Evolutionary conservation across 2,797 vertebrate genomes (phyloP).

Genomic region (Champsocephalus gunnari): DNA sequence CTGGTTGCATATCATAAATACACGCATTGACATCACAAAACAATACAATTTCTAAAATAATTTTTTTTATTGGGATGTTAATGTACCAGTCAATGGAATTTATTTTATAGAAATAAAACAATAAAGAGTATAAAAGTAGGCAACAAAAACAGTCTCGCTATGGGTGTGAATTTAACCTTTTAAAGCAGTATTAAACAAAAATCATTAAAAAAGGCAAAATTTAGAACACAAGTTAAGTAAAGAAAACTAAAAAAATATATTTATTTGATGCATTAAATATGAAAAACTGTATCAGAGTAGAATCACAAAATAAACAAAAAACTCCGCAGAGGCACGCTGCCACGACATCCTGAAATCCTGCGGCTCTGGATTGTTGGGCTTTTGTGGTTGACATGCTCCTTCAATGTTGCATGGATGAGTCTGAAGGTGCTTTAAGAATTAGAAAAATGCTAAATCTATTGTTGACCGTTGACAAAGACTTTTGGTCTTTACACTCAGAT

Average conservation of each 20-base stretch:
- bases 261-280: not conserved
- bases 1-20: too few relatives aligned
- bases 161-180: not conserved
- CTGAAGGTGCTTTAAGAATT: conserved; percentile 54
- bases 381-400: conserved; percentile 44
- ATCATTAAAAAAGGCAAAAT: not conserved
- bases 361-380: conserved; percentile 36
- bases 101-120: not conserved
- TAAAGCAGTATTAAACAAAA: not conserved
- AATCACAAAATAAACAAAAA: conserved; percentile 26
- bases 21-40: too few relatives aligned
- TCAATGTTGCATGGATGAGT: conserved; percentile 46
- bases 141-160: not conserved
- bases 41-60: too few relatives aligned
- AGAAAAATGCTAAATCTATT: conserved; percentile 40
- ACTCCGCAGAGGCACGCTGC: conserved; percentile 12
- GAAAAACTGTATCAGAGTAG: conserved; percentile 1
- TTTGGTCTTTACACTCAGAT: conserved; percentile 10
- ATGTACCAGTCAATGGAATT: not conserved
- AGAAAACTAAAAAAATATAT: not conserved
- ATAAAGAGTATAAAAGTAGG: not conserved
- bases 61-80: not conserved
- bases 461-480: conserved; percentile 16
- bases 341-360: conserved; percentile 42
- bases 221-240: not conserved